Evolutionary conservation across 2,888 invertebrate genomes (phyloP).

Genomic region (Aleiodes testaceus): DNA sequence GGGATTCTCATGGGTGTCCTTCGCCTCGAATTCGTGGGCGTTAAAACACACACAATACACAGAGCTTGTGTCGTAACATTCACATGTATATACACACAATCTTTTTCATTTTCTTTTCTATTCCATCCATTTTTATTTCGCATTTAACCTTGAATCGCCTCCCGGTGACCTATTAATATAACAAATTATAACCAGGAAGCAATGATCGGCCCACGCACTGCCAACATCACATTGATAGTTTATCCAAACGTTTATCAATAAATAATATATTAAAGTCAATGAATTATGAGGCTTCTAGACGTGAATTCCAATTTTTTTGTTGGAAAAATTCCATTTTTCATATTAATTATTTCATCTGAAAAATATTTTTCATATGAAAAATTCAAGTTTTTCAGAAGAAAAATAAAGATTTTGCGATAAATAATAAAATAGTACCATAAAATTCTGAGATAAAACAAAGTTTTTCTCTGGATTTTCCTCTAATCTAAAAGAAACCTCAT

Average conservation of each 20-base stretch:
- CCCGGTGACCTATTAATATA: slow-evolving; percentile 40
- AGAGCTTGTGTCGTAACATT: slow-evolving; percentile 14
- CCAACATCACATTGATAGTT: slow-evolving; percentile 34
- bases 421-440: too few species aligned
- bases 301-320: too few species aligned
- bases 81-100: slow-evolving; percentile 20
- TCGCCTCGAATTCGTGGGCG: slow-evolving; percentile 34
- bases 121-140: slow-evolving; percentile 33
- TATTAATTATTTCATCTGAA: too few species aligned
- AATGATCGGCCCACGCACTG: slow-evolving; percentile 20
- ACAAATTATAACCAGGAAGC: slow-evolving; percentile 41
- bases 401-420: too few species aligned
- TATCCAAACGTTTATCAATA: not conserved
- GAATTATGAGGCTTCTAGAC: not conserved
- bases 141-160: slow-evolving; percentile 43
- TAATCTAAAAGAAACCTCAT: too few species aligned
- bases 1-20: slow-evolving; percentile 34
- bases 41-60: slow-evolving; percentile 28
- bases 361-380: too few species aligned
- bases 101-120: slow-evolving; percentile 21
- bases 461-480: too few species aligned
- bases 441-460: too few species aligned
- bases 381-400: too few species aligned
- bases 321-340: too few species aligned
- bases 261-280: not conserved